Evolutionary conservation across 2,797 vertebrate genomes (phyloP).

Genomic region (Channallabes apus): DNA sequence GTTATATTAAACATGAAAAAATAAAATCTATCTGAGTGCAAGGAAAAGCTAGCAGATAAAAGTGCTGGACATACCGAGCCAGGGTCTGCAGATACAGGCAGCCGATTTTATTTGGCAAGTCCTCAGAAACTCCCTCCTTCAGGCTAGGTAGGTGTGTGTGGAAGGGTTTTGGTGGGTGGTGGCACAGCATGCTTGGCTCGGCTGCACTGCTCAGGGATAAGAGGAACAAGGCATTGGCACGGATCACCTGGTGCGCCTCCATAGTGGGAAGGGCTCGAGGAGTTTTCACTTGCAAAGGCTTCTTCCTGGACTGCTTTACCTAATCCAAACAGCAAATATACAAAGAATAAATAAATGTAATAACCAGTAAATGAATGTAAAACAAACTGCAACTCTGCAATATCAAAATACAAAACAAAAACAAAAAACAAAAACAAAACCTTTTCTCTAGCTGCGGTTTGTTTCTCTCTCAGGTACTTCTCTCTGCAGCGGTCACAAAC

Average conservation of each 20-base stretch:
- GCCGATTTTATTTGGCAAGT: slow-evolving; percentile 93
- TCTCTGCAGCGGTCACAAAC: slow-evolving; percentile 97
- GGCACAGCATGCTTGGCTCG: slow-evolving; percentile 92
- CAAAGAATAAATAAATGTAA: background rate
- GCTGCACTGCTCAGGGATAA: slow-evolving; percentile 96
- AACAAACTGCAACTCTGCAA: background rate
- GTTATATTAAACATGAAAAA: background rate
- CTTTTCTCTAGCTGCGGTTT: slow-evolving; percentile 96
- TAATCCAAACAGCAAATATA: slow-evolving; percentile 54
- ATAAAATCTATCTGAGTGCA: background rate
- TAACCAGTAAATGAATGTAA: background rate
- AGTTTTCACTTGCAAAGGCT: slow-evolving; percentile 95
- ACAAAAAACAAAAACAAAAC: slow-evolving; percentile 65
- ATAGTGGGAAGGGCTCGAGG: slow-evolving; percentile 94
- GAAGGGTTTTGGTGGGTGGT: slow-evolving; percentile 89
- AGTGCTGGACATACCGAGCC: slow-evolving; percentile 80
- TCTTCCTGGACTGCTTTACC: slow-evolving; percentile 97
- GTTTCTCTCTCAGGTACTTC: slow-evolving; percentile 97
- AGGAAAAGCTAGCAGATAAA: background rate
- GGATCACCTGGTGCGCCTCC: slow-evolving; percentile 99
- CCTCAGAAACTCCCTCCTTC: slow-evolving; percentile 95
- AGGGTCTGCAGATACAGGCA: slow-evolving; percentile 97
- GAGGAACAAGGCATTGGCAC: slow-evolving; percentile 94
- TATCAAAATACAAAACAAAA: background rate
- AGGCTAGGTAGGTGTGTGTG: slow-evolving; percentile 93